These are phyloP conservation scores for Cariama cristata DNA, from an alignment of 2,113 vertebrate genomes.

Conservation along the genomic window DNA sequence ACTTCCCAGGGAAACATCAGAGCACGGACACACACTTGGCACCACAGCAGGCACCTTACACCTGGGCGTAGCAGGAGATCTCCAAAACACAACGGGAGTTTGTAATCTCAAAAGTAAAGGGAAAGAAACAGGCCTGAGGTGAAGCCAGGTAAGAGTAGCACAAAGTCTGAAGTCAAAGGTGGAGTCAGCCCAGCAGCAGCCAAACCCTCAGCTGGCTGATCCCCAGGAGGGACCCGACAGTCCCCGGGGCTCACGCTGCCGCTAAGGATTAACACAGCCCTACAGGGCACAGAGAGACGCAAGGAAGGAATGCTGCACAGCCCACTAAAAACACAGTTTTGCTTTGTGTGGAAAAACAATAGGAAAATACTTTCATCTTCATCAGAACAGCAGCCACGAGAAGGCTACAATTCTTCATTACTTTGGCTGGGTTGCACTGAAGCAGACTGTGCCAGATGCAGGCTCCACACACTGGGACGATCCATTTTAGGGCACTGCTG, in stretches of 20 bases:
- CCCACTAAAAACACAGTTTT: neutral
- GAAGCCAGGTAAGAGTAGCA: neutral
- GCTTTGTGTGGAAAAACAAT: neutral
- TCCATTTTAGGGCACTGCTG: neutral
- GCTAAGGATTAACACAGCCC: neutral
- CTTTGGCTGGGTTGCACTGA: neutral
- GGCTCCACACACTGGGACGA: neutral
- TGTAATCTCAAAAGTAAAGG: too few relatives aligned
- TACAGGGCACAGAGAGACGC: fast-evolving
- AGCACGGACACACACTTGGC: neutral
- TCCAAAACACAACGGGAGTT: neutral
- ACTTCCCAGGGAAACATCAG: neutral
- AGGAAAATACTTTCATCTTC: neutral
- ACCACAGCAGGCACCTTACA: neutral
- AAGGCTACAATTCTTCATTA: neutral
- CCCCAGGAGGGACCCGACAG: neutral
- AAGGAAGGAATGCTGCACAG: neutral
- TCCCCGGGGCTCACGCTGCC: neutral
- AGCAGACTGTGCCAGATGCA: neutral
- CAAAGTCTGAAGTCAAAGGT: neutral
- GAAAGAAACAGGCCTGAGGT: neutral
- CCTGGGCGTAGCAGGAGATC: neutral
- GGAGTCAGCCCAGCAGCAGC: neutral
- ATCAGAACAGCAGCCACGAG: neutral
- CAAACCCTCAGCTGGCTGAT: neutral